Base-by-base conservation (phyloP, 2,113 vertebrate species). In the Rhineura floridana region DNA sequence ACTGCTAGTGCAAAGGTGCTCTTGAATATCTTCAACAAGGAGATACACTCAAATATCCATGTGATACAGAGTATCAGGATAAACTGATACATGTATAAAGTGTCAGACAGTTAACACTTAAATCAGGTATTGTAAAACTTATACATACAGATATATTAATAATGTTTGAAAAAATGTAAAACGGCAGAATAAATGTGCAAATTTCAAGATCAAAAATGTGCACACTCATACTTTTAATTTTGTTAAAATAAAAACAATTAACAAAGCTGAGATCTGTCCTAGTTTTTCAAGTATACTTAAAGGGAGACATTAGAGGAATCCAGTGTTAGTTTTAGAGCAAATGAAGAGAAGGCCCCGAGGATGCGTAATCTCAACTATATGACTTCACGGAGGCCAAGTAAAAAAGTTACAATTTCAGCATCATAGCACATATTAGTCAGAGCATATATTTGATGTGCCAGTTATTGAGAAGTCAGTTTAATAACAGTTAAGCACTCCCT, bases 111-210 rank as follows among this genome's bases (percentile, higher is more conserved):
- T 94, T 94, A 92, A 93, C 70, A 92, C 94, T 96, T 87, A 89
- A 59, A 94, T 96, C 94, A 93, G 95, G 91, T 96, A 96, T 95
- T 97, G 95, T 97, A 96, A 96, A 96, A 95, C 94, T 88, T 95
- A 94, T 96, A 96, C 93, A 92, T 92, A 95, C 39, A 87, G 90
- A 90, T 82, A 88, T 97, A 96, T 97, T 95, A 95, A 96, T 95
- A 93, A 92, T 93, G 91, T 95, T 93, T 81, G 93, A 81, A 93
- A 95, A 95, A 93, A 95, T 97, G 96, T 94, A 96, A 95, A 96
- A 88, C 94, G 52, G 84, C 92, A 91, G 82, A 96, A 96, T 95
- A 95, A 96, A 96, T 93, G 93, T 96, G 93, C 93, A 84, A 78
- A 95, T 91, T 82, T 93, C 82, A 93, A 93, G 90, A 93, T 95